Evolutionary conservation across 2,888 invertebrate genomes (phyloP).

Genomic region (Erannis defoliaria): DNA sequence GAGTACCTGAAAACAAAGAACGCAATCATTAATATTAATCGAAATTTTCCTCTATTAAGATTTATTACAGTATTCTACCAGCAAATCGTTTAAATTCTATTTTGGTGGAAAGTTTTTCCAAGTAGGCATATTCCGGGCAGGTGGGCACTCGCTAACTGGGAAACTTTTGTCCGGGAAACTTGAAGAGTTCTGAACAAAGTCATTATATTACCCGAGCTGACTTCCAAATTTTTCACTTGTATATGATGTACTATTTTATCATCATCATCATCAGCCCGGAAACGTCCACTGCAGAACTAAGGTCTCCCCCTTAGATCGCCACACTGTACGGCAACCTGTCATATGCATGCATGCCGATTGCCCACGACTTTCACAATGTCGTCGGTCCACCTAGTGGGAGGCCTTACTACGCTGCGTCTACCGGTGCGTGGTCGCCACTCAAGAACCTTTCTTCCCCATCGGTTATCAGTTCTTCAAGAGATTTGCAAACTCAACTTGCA

Average conservation of each 20-base stretch:
- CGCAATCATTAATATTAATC: conserved; percentile 8
- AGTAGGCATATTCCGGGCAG: conserved; percentile 18
- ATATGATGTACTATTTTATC: background rate
- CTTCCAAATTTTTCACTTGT: conserved; percentile 2
- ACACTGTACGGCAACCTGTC: too few relatives aligned
- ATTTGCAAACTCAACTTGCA: too few relatives aligned
- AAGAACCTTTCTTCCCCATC: too few relatives aligned
- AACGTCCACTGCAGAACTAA: background rate
- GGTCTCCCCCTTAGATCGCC: too few relatives aligned
- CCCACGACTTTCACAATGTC: too few relatives aligned
- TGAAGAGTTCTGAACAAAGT: conserved; percentile 12
- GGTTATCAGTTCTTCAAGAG: too few relatives aligned
- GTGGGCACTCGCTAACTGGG: conserved; percentile 20
- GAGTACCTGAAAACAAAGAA: conserved; percentile 24
- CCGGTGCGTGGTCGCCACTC: too few relatives aligned
- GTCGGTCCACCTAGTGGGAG: too few relatives aligned
- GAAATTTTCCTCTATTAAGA: background rate
- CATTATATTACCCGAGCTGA: conserved; percentile 6
- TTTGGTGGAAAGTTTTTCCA: conserved; percentile 3
- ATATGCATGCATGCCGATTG: too few relatives aligned
- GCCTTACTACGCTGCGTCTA: too few relatives aligned
- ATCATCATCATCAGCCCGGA: background rate
- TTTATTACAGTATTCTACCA: conserved; percentile 8
- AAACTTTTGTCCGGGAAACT: conserved; percentile 3
- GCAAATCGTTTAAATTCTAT: conserved; percentile 22